Base-by-base conservation (phyloP, 37 sponge, comb jelly and placozoan species). In the Aplysina aerophoba region DNA sequence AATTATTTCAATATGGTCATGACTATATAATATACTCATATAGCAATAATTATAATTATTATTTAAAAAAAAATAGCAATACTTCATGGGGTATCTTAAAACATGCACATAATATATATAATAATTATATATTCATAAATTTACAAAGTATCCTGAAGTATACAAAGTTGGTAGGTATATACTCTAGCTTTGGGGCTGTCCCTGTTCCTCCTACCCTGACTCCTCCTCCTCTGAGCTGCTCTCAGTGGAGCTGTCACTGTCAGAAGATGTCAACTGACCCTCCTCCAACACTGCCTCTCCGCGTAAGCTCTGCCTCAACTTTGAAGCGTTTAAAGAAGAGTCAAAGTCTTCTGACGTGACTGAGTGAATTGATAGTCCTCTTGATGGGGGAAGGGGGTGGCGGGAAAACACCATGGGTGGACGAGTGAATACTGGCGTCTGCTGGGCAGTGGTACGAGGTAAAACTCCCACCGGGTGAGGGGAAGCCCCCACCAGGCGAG, bases 281-380 rank as follows among this genome's bases (percentile, higher is more conserved):
- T 37, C 73, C 4, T 72, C 73, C 73, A 39, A 34, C 0, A 37
- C 35, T 40, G 24, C 50, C 44, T 44, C 22, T 79, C 53, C 50
- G 81, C 75, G 0, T 65, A 56, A 17, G 63, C 83, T 24, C 82
- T 27, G 14, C 82, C 25, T 6, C 66, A 83, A 5, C 83, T 77
- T 55, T 79, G 50, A 6, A 66, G 62, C 5, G 41, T 41, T 30
- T 58, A 63, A 58, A n/a, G 69, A 58, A 24, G 28, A 28, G 61
- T 36, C 68, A 0, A 80, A 41, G 28, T 79, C 80, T 17, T 50
- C 73, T 14, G 87, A 69, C 0, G 59, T 81, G 3, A 87, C 73
- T 1, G 87, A 81, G 24, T 69, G 69, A 0, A 81, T 59, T 22
- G 82, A 72, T 27, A 80, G 59, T 55, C 82, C 15, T 44, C 22